These are phyloP conservation scores for Capricornis sumatraensis DNA, from an alignment of 2,113 vertebrate species.

Conservation along the genomic window DNA sequence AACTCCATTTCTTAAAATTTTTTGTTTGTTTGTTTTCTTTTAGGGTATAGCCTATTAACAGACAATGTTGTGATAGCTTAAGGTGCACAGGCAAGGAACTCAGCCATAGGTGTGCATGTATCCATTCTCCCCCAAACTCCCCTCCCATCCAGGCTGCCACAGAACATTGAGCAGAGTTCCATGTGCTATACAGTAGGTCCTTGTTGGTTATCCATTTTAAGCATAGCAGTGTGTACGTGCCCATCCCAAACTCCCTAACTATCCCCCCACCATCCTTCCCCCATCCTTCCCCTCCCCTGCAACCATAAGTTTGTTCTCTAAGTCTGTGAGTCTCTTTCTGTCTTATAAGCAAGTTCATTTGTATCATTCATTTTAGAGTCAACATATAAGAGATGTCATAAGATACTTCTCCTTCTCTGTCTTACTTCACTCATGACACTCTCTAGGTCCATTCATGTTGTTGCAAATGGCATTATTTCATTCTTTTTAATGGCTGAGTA, in stretches of 20 bases:
- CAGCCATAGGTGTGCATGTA: neutral
- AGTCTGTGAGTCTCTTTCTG: neutral
- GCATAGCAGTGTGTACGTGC: neutral
- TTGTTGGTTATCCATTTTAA: neutral
- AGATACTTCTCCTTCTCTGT: neutral
- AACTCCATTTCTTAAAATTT: neutral
- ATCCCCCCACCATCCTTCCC: neutral
- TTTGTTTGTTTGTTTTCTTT: neutral
- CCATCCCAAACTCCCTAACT: neutral
- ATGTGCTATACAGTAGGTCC: neutral
- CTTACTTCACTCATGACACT: neutral
- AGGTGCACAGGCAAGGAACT: neutral
- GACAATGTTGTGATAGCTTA: neutral
- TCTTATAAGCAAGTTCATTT: neutral
- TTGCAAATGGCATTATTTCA: neutral
- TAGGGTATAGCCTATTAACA: neutral
- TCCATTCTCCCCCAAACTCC: neutral
- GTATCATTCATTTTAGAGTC: neutral
- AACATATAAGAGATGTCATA: neutral
- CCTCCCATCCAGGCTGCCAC: neutral
- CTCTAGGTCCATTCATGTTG: neutral
- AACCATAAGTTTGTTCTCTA: neutral
- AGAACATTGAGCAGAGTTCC: neutral
- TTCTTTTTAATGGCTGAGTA: neutral
- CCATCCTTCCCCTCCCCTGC: neutral